phyloP scores from a whole-genome alignment of 1,140 invertebrate species.

The Sinella curviseta region DNA sequence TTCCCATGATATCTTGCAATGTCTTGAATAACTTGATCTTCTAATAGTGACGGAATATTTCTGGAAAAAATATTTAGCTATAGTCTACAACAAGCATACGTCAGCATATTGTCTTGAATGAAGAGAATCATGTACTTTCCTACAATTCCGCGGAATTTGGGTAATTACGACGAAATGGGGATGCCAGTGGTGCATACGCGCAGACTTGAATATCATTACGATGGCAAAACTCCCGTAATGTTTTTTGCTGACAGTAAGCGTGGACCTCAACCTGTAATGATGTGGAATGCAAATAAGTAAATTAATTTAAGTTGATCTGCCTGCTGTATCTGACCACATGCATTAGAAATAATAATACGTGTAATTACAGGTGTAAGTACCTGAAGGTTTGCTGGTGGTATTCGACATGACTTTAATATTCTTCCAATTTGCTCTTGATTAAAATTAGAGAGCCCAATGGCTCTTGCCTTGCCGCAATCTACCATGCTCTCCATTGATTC shows the following conservation, averaged over 20 bases:
- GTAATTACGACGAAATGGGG: conserved; percentile 42
- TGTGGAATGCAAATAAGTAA: background rate
- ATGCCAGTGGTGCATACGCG: conserved; percentile 58
- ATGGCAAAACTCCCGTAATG: conserved; percentile 55
- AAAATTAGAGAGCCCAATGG: conserved; percentile 79
- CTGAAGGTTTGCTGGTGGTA: conserved; percentile 34
- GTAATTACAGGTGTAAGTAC: conserved; percentile 12
- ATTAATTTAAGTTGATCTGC: background rate
- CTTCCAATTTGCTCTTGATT: conserved; percentile 68
- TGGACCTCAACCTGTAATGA: conserved; percentile 56
- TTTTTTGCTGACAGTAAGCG: conserved; percentile 57
- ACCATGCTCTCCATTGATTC: conserved; percentile 58
- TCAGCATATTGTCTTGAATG: background rate
- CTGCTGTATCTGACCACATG: no score
- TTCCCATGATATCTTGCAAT: conserved; percentile 52
- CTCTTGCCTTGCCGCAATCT: conserved; percentile 58
- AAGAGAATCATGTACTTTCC: background rate
- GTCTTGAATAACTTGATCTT: conserved; percentile 51
- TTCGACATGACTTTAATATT: conserved; percentile 55
- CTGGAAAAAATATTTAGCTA: conserved; percentile 13
- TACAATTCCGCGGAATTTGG: conserved; percentile 24
- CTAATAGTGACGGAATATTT: conserved; percentile 49
- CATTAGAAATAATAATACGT: background rate
- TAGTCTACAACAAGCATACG: background rate
- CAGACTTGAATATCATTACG: conserved; percentile 54